phyloP scores from a whole-genome alignment of 92 coral and sea anemone genomes.

The Parazoanthus atlanticus region DNA sequence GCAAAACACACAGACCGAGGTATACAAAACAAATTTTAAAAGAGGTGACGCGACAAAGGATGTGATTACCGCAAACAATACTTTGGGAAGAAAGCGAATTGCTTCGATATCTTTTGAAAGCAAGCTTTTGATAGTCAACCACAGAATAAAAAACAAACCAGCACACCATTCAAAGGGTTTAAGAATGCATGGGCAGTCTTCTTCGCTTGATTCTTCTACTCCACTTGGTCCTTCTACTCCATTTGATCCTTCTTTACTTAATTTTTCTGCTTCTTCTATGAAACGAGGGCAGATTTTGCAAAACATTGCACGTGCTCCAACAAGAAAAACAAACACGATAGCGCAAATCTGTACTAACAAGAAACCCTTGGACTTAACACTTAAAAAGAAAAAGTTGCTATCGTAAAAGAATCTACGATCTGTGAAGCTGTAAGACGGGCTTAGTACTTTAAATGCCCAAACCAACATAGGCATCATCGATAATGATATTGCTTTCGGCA shows the following conservation, averaged over 20 bases:
- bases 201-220: too few relatives aligned
- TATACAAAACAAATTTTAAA: background rate
- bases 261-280: background rate
- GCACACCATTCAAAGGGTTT: background rate
- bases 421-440: background rate
- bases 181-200: background rate
- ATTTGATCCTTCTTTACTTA: background rate
- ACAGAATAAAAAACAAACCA: background rate
- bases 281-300: background rate
- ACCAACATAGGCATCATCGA: background rate
- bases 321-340: background rate
- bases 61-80: background rate
- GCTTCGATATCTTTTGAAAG: constrained; percentile 1
- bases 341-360: background rate
- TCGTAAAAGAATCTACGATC: background rate
- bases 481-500: background rate
- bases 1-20: background rate
- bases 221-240: background rate
- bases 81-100: background rate
- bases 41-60: background rate
- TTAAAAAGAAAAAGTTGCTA: background rate
- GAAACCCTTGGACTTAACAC: background rate
- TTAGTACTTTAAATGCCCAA: background rate
- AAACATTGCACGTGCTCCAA: background rate
- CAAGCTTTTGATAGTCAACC: background rate